phyloP scores from a whole-genome alignment of 1,140 invertebrate genomes.

The Drosophila hydei region DNA sequence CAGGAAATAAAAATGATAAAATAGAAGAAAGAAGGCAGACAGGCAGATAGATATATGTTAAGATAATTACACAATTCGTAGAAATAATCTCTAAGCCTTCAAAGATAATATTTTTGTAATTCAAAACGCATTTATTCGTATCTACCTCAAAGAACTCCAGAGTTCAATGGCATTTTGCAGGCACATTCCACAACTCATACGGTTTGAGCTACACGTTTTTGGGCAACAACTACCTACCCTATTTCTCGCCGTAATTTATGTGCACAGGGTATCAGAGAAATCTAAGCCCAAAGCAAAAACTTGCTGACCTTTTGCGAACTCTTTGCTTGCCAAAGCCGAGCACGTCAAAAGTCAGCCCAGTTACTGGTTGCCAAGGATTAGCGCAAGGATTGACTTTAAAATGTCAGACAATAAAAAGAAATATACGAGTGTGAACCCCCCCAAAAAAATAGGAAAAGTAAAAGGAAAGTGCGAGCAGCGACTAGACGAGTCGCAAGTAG shows the following conservation, averaged over 20 bases:
- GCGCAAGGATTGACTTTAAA: conserved; percentile 76
- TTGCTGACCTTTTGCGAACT: conserved; percentile 7
- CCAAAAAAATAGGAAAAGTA: neutral
- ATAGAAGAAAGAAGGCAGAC: too few relatives aligned
- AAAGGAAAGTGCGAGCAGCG: conserved; percentile 36
- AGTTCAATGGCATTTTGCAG: too few relatives aligned
- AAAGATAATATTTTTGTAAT: too few relatives aligned
- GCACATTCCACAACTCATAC: too few relatives aligned
- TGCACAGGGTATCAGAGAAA: neutral
- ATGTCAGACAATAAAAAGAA: conserved; percentile 52
- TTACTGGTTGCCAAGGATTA: conserved; percentile 67
- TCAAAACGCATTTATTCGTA: too few relatives aligned
- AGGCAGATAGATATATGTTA: too few relatives aligned
- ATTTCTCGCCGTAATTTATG: neutral
- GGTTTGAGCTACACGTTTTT: too few relatives aligned
- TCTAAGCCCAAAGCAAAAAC: neutral
- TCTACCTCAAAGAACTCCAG: too few relatives aligned
- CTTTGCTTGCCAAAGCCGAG: neutral
- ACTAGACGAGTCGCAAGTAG: conserved; percentile 25
- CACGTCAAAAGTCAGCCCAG: conserved; percentile 66
- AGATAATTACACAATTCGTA: too few relatives aligned
- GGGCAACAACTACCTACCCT: too few relatives aligned
- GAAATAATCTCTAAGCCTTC: too few relatives aligned
- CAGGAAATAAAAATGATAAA: too few relatives aligned
- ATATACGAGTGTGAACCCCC: conserved; percentile 14